These are phyloP conservation scores for Corythoichthys haematopterus DNA, from an alignment of 2,113 vertebrate genomes.

Conservation along the genomic window DNA sequence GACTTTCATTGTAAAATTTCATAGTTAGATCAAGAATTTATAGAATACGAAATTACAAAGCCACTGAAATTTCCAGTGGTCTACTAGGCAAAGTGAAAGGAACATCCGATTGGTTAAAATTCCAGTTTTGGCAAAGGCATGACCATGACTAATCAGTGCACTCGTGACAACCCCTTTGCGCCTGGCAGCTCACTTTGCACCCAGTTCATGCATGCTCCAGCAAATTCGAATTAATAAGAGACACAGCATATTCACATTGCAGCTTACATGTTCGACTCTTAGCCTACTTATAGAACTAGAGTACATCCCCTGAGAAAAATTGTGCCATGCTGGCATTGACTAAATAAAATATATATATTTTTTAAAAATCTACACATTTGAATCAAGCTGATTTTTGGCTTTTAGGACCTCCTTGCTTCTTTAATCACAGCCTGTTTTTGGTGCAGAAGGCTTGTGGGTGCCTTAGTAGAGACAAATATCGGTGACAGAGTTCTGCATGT, in stretches of 20 bases:
- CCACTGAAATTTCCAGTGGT: background rate
- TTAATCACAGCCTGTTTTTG: background rate
- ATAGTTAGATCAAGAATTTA: background rate
- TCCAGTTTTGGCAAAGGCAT: background rate
- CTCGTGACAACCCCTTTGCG: background rate
- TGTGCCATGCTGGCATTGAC: background rate
- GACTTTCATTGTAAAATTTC: background rate
- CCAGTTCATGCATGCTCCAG: background rate
- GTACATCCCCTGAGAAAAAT: background rate
- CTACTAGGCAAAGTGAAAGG: background rate
- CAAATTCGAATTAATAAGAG: background rate
- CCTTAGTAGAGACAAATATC: constrained; percentile 1
- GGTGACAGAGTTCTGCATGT: constrained; percentile 23
- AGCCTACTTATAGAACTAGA: background rate
- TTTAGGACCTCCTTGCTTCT: constrained; percentile 1
- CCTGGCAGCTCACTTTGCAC: background rate
- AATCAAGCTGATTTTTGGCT: background rate
- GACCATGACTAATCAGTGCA: background rate
- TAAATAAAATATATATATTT: background rate
- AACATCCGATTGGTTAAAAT: background rate
- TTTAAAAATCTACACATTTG: background rate
- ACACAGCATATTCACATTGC: background rate
- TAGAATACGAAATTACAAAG: background rate
- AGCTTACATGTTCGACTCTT: background rate
- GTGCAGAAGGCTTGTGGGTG: constrained; percentile 2